These are phyloP conservation scores for Andrena praecox DNA, from an alignment of 2,888 invertebrate genomes.

Conservation along the genomic window DNA sequence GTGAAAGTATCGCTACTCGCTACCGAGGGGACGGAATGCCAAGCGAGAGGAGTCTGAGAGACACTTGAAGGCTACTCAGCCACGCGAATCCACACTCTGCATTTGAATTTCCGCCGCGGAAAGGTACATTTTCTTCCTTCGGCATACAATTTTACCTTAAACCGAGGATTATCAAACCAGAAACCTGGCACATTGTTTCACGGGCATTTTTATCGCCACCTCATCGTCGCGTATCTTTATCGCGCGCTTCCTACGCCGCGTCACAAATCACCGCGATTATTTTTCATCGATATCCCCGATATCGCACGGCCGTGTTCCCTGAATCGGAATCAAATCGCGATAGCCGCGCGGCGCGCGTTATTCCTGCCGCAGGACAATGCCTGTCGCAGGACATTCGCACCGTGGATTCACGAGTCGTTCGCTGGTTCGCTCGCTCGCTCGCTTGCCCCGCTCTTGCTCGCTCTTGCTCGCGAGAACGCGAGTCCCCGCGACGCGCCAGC, in stretches of 20 bases:
- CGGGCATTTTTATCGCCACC: conserved; percentile 51
- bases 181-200: background rate
- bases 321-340: conserved; percentile 71
- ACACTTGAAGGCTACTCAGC: conserved; percentile 41
- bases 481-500: conserved; percentile 3
- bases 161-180: background rate
- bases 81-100: conserved; percentile 28
- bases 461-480: background rate
- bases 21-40: conserved; percentile 25
- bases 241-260: conserved; percentile 57
- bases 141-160: background rate
- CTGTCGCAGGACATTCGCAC: conserved; percentile 63
- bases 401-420: conserved; percentile 60
- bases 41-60: conserved; percentile 14
- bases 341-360: conserved; percentile 62
- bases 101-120: conserved; percentile 8
- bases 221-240: conserved; percentile 69
- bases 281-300: conserved; percentile 70
- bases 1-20: conserved; percentile 34
- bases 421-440: background rate
- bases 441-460: background rate
- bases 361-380: conserved; percentile 68
- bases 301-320: conserved; percentile 62
- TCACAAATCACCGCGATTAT: conserved; percentile 69
- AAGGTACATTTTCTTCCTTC: conserved; percentile 9